These are phyloP conservation scores for Tetramorium simillimum DNA, from an alignment of 1,140 invertebrate genomes.

Conservation along the genomic window DNA sequence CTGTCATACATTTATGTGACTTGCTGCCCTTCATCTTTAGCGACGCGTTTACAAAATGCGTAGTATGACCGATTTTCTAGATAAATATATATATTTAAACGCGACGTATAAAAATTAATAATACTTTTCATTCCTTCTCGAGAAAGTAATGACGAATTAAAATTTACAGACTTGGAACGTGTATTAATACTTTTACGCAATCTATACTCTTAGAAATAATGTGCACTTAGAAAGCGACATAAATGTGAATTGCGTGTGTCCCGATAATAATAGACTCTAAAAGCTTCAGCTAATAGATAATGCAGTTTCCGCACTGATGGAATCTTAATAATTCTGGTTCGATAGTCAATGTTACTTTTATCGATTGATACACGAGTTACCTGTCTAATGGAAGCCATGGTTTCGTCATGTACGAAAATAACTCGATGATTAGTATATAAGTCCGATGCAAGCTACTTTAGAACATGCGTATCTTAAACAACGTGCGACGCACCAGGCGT, in stretches of 20 bases:
- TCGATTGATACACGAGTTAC: neutral
- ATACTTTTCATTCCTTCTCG: neutral
- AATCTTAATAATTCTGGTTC: neutral
- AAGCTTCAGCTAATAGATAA: neutral
- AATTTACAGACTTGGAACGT: neutral
- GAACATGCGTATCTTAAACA: neutral
- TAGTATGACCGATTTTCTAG: neutral
- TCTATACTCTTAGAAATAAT: neutral
- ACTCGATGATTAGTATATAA: neutral
- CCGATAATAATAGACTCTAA: neutral
- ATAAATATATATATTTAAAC: no score
- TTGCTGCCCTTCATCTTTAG: neutral
- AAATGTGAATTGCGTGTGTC: neutral
- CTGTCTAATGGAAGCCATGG: neutral
- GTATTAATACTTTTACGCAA: neutral
- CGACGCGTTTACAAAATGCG: neutral
- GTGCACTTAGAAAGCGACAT: neutral
- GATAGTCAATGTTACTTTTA: neutral
- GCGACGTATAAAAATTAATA: neutral
- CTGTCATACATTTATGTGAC: neutral
- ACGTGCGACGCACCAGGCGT: neutral
- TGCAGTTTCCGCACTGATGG: neutral
- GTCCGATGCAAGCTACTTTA: neutral
- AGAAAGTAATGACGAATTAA: neutral
- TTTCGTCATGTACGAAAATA: slow-evolving; percentile 9